Percentiles rank a stretch among this genome's conserved stretches.
These are phyloP conservation scores for Lophotriccus pileatus DNA, from an alignment of 2,797 vertebrate species.

Conservation along the genomic window DNA sequence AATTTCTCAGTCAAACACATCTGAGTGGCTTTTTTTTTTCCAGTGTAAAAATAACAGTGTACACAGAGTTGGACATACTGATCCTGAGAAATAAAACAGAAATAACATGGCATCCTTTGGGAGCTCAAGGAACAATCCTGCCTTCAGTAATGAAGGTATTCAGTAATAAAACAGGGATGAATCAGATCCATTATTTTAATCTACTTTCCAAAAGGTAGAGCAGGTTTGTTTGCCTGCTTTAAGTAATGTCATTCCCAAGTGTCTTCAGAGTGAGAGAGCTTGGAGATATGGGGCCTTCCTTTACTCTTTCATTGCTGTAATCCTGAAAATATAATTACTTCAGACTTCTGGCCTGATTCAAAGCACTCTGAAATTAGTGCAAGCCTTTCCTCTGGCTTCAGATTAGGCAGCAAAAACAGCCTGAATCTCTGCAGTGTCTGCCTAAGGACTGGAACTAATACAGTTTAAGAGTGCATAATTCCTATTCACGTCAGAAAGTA, in stretches of 20 bases:
- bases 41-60: neutral
- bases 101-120: neutral
- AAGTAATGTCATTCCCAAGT: neutral
- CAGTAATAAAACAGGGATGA: neutral
- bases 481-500: neutral
- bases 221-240: neutral
- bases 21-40: neutral
- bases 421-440: neutral
- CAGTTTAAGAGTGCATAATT: neutral
- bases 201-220: neutral
- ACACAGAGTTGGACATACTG: neutral
- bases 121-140: neutral
- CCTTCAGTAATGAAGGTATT: neutral
- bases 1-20: slow-evolving; percentile 33
- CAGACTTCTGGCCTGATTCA: neutral
- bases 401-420: neutral
- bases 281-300: neutral
- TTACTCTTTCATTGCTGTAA: neutral
- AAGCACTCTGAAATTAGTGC: neutral
- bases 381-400: neutral
- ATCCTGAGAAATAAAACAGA: neutral
- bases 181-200: neutral
- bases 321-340: neutral
- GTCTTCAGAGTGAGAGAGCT: neutral
- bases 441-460: slow-evolving; percentile 1